Percentiles rank a stretch among this genome's conserved stretches.
Conservation (phyloP, 2,888 invertebrate species). For the Bellardia bayeri region DNA sequence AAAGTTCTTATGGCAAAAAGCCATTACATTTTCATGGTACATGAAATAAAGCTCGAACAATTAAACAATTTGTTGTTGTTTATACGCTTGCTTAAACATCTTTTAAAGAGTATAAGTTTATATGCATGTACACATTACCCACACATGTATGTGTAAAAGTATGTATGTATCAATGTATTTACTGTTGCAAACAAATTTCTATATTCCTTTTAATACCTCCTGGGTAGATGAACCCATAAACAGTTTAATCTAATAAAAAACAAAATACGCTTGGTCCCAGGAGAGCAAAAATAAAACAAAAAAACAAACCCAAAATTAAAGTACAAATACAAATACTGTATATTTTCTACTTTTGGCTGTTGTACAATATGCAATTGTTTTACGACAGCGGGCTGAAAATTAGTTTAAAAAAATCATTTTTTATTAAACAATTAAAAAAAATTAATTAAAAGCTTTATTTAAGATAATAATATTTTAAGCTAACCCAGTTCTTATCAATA, state of each 20-base stretch:
- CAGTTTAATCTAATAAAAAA: constrained; percentile 51
- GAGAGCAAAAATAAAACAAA: not conserved
- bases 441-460: too few relatives aligned
- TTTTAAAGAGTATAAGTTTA: constrained; percentile 50
- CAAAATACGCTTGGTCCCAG: constrained; percentile 9
- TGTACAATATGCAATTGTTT: not conserved
- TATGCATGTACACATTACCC: constrained; percentile 4
- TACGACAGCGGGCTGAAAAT: not conserved
- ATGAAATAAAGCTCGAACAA: not conserved
- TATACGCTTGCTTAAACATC: constrained; percentile 46
- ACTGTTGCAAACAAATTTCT: not conserved
- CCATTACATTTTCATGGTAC: not conserved
- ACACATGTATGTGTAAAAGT: constrained; percentile 1
- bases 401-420: not conserved
- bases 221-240: constrained; percentile 67
- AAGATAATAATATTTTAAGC: too few relatives aligned
- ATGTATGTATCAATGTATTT: not conserved
- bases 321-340: not conserved
- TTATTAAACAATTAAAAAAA: too few relatives aligned
- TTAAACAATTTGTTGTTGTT: constrained; percentile 63
- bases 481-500: too few relatives aligned
- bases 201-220: constrained; percentile 34
- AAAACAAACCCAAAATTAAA: constrained; percentile 11
- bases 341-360: not conserved
- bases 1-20: too few relatives aligned